Percentiles rank a stretch among this genome's conserved stretches.
These are phyloP conservation scores for Gallinago jamesoni DNA, from an alignment of 2,113 vertebrate genomes.

Conservation along the genomic window DNA sequence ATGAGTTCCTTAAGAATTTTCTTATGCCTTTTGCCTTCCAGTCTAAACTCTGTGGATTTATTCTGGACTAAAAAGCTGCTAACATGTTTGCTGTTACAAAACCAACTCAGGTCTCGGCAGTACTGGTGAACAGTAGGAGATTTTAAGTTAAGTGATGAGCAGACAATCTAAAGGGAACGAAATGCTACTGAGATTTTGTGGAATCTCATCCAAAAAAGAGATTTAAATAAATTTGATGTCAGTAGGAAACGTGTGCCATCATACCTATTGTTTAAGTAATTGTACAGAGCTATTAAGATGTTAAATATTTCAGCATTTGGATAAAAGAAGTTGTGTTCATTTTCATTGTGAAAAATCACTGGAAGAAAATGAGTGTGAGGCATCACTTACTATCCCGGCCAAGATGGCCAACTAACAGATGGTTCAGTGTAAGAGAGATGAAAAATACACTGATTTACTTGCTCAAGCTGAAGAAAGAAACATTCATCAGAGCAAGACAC, in stretches of 20 bases:
- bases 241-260: background rate
- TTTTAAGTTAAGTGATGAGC: background rate
- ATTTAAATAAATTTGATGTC: background rate
- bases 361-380: background rate
- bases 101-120: background rate
- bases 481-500: background rate
- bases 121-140: background rate
- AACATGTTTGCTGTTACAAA: background rate
- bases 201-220: background rate
- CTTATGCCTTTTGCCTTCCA: background rate
- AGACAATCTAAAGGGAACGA: background rate
- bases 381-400: background rate
- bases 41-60: background rate
- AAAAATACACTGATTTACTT: background rate
- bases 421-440: background rate
- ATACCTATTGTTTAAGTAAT: background rate
- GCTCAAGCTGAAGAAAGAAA: background rate
- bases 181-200: background rate
- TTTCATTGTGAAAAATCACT: background rate
- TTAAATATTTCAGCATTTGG: conserved; percentile 2
- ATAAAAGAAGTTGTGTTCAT: background rate
- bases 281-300: background rate
- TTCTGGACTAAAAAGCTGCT: background rate
- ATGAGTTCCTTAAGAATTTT: background rate
- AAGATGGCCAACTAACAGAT: background rate